Evolutionary conservation across 2,888 invertebrate genomes (phyloP).

Genomic region (Cerastis rubricosa): DNA sequence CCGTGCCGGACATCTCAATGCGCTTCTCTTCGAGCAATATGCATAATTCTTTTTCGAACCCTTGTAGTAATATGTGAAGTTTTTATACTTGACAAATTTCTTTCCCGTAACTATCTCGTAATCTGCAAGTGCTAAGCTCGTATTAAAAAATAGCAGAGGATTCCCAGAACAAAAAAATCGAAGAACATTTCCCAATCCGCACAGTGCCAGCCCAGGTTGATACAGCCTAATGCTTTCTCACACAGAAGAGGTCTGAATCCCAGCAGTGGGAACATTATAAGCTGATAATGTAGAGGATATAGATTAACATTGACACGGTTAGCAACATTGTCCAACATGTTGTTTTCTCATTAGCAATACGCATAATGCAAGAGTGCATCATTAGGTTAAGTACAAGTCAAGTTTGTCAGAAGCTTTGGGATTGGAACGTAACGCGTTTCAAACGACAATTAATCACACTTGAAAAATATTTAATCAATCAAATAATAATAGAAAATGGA

Average conservation of each 20-base stretch:
- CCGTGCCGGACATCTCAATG: conserved; percentile 48
- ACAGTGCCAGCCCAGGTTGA: background rate
- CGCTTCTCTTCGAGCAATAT: conserved; percentile 53
- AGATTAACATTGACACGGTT: background rate
- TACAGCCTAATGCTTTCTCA: background rate
- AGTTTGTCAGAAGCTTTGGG: background rate
- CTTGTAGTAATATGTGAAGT: conserved; percentile 54
- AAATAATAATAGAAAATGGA: background rate
- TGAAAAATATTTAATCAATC: conserved; percentile 8
- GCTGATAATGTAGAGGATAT: background rate
- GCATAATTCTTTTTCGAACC: conserved; percentile 40
- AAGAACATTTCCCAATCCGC: background rate
- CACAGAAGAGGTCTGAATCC: background rate
- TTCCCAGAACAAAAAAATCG: background rate
- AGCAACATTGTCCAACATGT: background rate
- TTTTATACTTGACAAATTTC: conserved; percentile 52
- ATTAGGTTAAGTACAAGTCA: background rate
- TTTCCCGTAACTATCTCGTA: conserved; percentile 48
- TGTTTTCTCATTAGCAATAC: background rate
- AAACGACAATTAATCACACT: background rate
- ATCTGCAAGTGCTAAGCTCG: conserved; percentile 10
- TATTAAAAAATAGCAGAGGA: background rate
- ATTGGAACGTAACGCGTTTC: background rate
- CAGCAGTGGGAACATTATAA: background rate
- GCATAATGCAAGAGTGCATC: background rate